A percentile compares a stretch with the other conserved stretches of the same genome.
phyloP scores from a whole-genome alignment of 2,113 vertebrate species.

The Caranx melampygus region DNA sequence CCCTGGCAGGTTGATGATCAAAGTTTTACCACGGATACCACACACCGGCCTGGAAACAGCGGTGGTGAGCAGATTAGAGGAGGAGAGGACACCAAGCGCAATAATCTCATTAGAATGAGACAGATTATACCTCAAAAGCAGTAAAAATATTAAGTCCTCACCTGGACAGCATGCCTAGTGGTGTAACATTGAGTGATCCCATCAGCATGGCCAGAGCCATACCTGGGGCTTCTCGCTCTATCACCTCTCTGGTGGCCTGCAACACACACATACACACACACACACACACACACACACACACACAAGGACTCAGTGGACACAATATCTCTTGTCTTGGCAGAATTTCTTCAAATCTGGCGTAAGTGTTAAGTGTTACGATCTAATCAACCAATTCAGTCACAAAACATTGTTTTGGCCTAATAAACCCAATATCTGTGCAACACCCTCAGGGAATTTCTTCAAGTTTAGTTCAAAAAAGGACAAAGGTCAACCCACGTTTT shows the following conservation, averaged over 20 bases:
- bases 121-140: neutral
- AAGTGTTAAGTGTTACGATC: no score
- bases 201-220: conserved; percentile 99
- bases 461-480: no score
- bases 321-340: no score
- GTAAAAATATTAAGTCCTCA: conserved; percentile 73
- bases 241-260: conserved; percentile 99
- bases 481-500: no score
- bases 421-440: no score
- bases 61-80: conserved; percentile 16
- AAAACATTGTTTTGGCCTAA: no score
- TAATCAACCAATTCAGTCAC: no score
- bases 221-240: conserved; percentile 97
- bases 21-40: conserved; percentile 98
- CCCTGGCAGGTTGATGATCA: conserved; percentile 99
- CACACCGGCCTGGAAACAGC: conserved; percentile 92
- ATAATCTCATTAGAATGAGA: conserved; percentile 19
- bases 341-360: no score
- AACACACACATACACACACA: conserved; percentile 59
- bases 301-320: neutral
- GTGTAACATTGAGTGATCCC: conserved; percentile 99
- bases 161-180: conserved; percentile 99
- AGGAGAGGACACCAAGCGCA: neutral
- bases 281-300: no score
- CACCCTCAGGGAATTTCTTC: no score